These are phyloP conservation scores for Hymenopus coronatus DNA, from an alignment of 2,888 invertebrate genomes.

Conservation along the genomic window DNA sequence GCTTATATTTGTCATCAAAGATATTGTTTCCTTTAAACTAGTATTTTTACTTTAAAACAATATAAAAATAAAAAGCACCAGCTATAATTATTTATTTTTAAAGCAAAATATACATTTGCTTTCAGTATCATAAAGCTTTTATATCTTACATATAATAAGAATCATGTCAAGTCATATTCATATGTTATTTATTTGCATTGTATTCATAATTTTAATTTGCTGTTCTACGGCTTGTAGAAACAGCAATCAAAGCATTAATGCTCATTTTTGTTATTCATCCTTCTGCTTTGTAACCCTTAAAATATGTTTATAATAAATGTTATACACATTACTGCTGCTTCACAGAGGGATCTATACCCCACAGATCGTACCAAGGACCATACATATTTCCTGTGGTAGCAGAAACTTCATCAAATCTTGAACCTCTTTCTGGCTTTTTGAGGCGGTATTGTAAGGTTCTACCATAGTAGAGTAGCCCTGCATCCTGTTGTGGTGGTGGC, in stretches of 20 bases:
- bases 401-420: slow-evolving; percentile 40
- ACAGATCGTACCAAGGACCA: slow-evolving; percentile 86
- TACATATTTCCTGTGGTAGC: slow-evolving; percentile 52
- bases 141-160: background rate
- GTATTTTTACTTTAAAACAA: background rate
- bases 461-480: slow-evolving; percentile 36
- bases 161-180: background rate
- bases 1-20: background rate
- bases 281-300: background rate
- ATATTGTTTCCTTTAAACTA: background rate
- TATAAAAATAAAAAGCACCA: background rate
- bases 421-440: slow-evolving; percentile 41
- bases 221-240: background rate
- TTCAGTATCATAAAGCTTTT: too few relatives aligned
- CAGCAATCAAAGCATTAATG: too few relatives aligned
- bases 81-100: background rate
- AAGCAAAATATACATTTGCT: background rate
- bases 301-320: background rate
- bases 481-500: background rate
- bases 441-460: slow-evolving; percentile 39
- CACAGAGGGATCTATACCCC: slow-evolving; percentile 72
- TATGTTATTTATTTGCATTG: background rate
- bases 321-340: slow-evolving; percentile 40
- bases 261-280: background rate
- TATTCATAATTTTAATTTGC: background rate